phyloP scores from a whole-genome alignment of 2,113 vertebrate species.

The Amia ocellicauda region DNA sequence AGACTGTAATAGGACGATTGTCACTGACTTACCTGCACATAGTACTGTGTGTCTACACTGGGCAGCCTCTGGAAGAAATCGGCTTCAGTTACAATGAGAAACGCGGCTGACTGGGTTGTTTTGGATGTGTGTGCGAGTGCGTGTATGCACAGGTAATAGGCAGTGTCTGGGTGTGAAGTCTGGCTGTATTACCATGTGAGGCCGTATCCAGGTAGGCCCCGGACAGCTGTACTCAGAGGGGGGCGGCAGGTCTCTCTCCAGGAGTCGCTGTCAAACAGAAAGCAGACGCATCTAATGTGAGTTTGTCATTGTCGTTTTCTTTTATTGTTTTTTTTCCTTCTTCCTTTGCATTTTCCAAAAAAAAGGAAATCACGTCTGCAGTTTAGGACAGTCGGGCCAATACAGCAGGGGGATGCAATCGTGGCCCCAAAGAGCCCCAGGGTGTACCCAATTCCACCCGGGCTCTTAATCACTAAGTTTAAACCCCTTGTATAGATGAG shows the following conservation, averaged over 20 bases:
- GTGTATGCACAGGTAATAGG: too few species aligned
- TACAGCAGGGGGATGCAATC: not conserved
- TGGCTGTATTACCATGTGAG: slow-evolving; percentile 38
- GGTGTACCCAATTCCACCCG: too few species aligned
- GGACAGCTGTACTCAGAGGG: slow-evolving; percentile 5
- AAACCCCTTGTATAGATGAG: too few species aligned
- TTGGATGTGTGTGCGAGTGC: too few species aligned
- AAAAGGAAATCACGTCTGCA: not conserved
- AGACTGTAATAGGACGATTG: too few species aligned
- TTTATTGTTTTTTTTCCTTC: not conserved
- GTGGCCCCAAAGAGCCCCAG: not conserved
- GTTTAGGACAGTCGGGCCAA: too few species aligned
- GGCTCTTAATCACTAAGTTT: too few species aligned
- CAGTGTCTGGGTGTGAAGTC: too few species aligned
- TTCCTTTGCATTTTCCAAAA: not conserved
- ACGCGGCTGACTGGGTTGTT: not conserved
- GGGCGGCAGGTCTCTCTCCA: slow-evolving; percentile 25
- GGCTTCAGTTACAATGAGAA: not conserved
- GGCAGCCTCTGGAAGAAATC: slow-evolving; percentile 34
- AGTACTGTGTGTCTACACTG: slow-evolving; percentile 43
- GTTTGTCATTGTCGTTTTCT: too few species aligned
- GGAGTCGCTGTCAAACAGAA: slow-evolving; percentile 12
- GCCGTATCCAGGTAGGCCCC: slow-evolving; percentile 19
- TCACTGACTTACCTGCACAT: slow-evolving; percentile 47
- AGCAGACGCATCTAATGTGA: too few species aligned